Conservation (phyloP, 2,888 invertebrate species). For the Heliconius cydno region DNA sequence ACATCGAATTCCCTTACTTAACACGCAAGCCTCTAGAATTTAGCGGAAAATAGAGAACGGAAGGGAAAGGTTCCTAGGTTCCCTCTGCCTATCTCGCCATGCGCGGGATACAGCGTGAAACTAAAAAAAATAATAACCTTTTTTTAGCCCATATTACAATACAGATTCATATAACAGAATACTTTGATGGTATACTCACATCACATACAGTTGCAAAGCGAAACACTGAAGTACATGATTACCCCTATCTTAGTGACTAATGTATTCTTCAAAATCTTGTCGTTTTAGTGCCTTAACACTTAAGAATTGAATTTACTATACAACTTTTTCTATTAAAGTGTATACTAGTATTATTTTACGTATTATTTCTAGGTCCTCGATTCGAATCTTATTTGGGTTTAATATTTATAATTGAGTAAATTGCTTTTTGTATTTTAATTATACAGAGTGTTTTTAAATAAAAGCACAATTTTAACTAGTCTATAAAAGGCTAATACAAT, state of each 20-base stretch:
- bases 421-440: too few relatives aligned
- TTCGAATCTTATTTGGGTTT: too few relatives aligned
- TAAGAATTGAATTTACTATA: too few relatives aligned
- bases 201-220: slow-evolving; percentile 33
- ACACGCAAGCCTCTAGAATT: not conserved
- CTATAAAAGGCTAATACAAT: too few relatives aligned
- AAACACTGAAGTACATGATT: slow-evolving; percentile 39
- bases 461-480: too few relatives aligned
- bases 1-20: not conserved
- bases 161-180: slow-evolving; percentile 40
- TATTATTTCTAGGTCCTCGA: too few relatives aligned
- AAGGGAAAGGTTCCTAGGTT: not conserved
- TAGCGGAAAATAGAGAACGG: not conserved
- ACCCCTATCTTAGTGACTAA: slow-evolving; percentile 30
- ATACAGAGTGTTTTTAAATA: too few relatives aligned
- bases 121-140: not conserved
- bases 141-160: slow-evolving; percentile 28
- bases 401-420: too few relatives aligned
- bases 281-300: too few relatives aligned
- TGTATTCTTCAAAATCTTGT: not conserved
- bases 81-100: not conserved
- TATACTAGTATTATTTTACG: too few relatives aligned
- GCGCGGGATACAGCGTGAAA: not conserved
- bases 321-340: too few relatives aligned
- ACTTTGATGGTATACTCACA: slow-evolving; percentile 43